These are phyloP conservation scores for Hippocampus zosterae DNA, from an alignment of 2,113 vertebrate species.

Conservation along the genomic window DNA sequence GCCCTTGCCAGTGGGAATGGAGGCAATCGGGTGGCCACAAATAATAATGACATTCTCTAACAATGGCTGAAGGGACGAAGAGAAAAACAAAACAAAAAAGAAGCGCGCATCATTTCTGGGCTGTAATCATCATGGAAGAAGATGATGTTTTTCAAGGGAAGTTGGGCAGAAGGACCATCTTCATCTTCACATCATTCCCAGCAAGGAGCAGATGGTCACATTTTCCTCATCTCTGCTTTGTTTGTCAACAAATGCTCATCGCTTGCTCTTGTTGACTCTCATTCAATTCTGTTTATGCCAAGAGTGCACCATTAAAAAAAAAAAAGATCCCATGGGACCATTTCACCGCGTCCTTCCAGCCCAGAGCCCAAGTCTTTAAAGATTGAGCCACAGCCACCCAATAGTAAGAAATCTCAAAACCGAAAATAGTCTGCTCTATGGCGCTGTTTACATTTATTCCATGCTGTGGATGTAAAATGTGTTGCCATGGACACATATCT, in stretches of 20 bases:
- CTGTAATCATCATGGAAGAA: constrained; percentile 26
- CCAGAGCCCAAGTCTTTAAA: too few relatives aligned
- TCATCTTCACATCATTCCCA: constrained; percentile 8
- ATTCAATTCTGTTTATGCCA: constrained; percentile 23
- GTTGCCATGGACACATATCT: constrained; percentile 5
- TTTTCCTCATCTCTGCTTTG: constrained; percentile 36
- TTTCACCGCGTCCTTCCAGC: too few relatives aligned
- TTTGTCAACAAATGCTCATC: constrained; percentile 44
- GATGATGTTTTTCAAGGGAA: constrained; percentile 18
- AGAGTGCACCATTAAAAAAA: constrained; percentile 5
- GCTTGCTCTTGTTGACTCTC: constrained; percentile 22
- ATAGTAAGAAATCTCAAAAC: not conserved
- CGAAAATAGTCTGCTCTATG: not conserved
- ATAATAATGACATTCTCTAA: constrained; percentile 41
- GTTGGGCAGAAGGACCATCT: constrained; percentile 24
- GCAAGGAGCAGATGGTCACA: constrained; percentile 47
- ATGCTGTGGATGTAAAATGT: not conserved
- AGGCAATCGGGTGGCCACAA: constrained; percentile 25
- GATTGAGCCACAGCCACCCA: not conserved
- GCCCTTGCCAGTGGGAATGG: constrained; percentile 37
- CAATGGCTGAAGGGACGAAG: constrained; percentile 26
- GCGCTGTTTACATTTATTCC: not conserved
- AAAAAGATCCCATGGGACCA: not conserved
- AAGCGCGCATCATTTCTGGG: not conserved
- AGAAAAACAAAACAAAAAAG: constrained; percentile 2